Percentiles rank a stretch among this genome's conserved stretches.
These are phyloP conservation scores for Selenia dentaria DNA, from an alignment of 2,888 invertebrate species.

Conservation along the genomic window DNA sequence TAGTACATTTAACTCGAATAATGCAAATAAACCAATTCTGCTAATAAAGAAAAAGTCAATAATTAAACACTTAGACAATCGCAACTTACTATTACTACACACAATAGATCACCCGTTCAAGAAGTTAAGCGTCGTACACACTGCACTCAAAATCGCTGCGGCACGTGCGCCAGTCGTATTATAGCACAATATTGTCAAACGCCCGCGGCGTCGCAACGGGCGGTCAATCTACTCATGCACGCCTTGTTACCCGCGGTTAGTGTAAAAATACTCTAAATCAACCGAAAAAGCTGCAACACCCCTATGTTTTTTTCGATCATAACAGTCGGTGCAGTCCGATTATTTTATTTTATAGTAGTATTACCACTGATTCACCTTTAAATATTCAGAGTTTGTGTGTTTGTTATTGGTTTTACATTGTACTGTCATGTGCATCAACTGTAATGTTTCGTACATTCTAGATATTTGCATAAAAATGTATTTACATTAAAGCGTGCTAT, in stretches of 20 bases:
- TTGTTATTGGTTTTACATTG: background rate
- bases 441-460: no score
- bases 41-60: no score
- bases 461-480: no score
- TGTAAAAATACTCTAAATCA: conserved; percentile 40
- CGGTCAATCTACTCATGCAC: conserved; percentile 31
- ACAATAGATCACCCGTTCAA: conserved; percentile 8
- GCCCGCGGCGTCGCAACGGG: conserved; percentile 61
- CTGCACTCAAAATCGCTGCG: conserved; percentile 39
- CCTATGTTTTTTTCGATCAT: conserved; percentile 30
- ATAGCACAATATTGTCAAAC: conserved; percentile 47
- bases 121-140: conserved; percentile 50
- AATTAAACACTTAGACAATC: background rate
- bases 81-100: conserved; percentile 2
- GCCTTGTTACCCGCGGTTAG: conserved; percentile 38
- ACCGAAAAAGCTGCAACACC: conserved; percentile 31
- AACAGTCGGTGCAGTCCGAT: conserved; percentile 19
- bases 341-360: conserved; percentile 7
- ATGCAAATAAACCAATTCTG: no score
- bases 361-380: conserved; percentile 13
- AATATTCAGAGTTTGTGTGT: background rate
- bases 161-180: conserved; percentile 49
- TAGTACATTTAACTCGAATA: no score
- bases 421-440: no score
- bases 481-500: no score